Evolutionary conservation across 2,113 vertebrate species (phyloP), one percentile per base, ranked within the genome.

Genomic region (Noturus placidus): DNA sequence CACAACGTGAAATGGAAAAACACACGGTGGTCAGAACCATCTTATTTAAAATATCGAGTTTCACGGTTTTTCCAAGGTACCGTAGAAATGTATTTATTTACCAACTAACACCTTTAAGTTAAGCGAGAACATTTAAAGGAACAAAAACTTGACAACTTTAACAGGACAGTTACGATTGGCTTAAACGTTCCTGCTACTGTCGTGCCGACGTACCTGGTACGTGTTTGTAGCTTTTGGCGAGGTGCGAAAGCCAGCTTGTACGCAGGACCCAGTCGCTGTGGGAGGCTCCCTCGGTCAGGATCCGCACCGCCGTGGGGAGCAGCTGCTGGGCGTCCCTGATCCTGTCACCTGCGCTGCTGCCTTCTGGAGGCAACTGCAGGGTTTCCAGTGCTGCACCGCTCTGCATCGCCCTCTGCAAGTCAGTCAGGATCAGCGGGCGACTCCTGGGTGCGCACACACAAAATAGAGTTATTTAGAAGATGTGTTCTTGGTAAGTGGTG

Each of bases 201-300:
- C 13, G 10, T 20, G 38, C 33, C 9, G 30, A 22, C 8, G 50
- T 33, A 94, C 96, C 92, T 91, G 95, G 88, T 90, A 93, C 89
- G 89, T 93, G 88, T 93, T 97, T 94, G 92, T 93, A 93, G 87
- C 89, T 93, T 93, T 96, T 98, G 56, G 95, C 93, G 85, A 98
- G 93, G 88, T 97, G 95, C n/a, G 95, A 95, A 59, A 99, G 96
- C 97, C 97, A 99, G 91, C 95, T 96, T 91, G 95, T 96, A 91
- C 98, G 97, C 50, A 99, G 92, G 86, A 95, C 91, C 98, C 98
- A 99, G 84, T 99, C 98, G 17, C 96, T 96, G 80, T 97, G 97
- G 33, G 96, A 97, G 9, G 98, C 96, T 89, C 95, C 96, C 93
- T 97, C 97, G 52, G 94, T 95, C 86, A 99, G 94, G 77, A 97